Evolutionary conservation across 2,113 vertebrate species (phyloP).

Genomic region (Sander vitreus): DNA sequence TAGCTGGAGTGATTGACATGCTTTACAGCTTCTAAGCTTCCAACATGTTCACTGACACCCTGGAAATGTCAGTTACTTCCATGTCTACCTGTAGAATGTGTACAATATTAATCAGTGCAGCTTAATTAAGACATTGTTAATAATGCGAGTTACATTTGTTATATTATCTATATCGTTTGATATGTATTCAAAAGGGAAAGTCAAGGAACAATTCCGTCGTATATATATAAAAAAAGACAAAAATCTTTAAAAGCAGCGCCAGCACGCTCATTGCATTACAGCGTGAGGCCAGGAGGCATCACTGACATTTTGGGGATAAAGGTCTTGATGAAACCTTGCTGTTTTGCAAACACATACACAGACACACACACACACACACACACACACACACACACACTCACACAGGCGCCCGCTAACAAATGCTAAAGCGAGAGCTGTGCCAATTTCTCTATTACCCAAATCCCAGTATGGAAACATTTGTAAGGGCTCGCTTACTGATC

Average conservation of each 20-base stretch:
- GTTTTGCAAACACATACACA: slow-evolving; percentile 28
- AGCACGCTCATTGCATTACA: slow-evolving; percentile 31
- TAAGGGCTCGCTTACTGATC: slow-evolving; percentile 36
- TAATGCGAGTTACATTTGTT: not conserved
- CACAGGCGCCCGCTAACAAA: not conserved
- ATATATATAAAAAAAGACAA: not conserved
- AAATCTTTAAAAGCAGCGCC: not conserved
- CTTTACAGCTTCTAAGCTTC: no score
- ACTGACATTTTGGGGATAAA: slow-evolving; percentile 71
- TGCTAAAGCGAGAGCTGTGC: not conserved
- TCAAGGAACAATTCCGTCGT: not conserved
- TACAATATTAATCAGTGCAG: not conserved
- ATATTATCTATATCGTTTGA: not conserved
- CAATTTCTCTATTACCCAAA: slow-evolving; percentile 16
- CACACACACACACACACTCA: slow-evolving; percentile 1
- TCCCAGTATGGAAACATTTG: not conserved
- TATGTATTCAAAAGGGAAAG: not conserved
- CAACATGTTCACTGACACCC: not conserved
- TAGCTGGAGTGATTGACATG: no score
- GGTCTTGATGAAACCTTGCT: slow-evolving; percentile 62
- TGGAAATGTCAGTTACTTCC: no score
- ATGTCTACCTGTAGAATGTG: no score
- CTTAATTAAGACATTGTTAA: not conserved
- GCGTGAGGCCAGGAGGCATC: slow-evolving; percentile 64
- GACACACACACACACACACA: slow-evolving; percentile 3